A percentile compares a stretch with the other conserved stretches of the same genome.
Evolutionary conservation across 2,888 invertebrate genomes (phyloP).

Genomic region (Dasypolia templi): DNA sequence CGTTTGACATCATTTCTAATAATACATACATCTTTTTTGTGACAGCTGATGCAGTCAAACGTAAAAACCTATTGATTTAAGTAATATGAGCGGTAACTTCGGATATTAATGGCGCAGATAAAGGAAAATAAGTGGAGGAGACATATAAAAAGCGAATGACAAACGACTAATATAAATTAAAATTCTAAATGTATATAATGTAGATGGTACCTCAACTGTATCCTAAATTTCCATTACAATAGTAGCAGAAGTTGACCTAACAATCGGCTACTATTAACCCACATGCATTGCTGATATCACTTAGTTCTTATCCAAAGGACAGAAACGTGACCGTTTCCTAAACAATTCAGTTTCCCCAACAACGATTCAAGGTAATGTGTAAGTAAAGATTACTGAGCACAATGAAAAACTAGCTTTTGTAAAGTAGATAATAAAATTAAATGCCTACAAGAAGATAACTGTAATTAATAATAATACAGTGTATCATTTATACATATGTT

Average conservation of each 20-base stretch:
- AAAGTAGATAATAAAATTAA: not conserved
- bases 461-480: not conserved
- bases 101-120: not conserved
- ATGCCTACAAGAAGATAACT: not conserved
- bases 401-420: constrained; percentile 8
- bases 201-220: not conserved
- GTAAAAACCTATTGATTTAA: constrained; percentile 10
- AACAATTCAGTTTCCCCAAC: constrained; percentile 44
- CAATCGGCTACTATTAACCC: constrained; percentile 43
- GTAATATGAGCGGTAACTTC: constrained; percentile 11
- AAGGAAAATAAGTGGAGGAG: not conserved
- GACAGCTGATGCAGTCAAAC: constrained; percentile 11
- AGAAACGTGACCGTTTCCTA: constrained; percentile 49
- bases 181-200: not conserved
- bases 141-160: not conserved
- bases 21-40: not conserved
- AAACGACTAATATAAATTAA: too few species aligned
- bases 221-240: not conserved
- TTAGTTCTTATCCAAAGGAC: constrained; percentile 32
- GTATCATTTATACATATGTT: too few species aligned
- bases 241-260: constrained; percentile 20
- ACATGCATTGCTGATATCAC: constrained; percentile 25
- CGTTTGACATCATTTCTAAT: constrained; percentile 12
- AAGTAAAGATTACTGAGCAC: constrained; percentile 15
- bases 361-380: constrained; percentile 27